Base-by-base conservation (phyloP, 2,797 vertebrate species). In the Onychomys arenicola region DNA sequence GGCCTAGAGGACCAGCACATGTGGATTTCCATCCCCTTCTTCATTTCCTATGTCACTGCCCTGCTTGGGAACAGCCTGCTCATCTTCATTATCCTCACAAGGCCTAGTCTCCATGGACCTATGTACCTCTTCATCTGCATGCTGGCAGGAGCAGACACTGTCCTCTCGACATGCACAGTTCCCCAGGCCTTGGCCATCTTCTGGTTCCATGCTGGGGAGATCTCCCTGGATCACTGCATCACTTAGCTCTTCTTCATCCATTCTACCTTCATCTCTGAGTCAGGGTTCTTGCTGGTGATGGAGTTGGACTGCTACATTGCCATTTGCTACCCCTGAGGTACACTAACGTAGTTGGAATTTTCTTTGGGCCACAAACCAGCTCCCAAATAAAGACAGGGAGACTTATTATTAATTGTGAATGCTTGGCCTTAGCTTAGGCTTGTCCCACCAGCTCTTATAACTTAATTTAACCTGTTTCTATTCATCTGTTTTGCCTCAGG, bases 21-120 rank as follows among this genome's bases (percentile, higher is more conserved):
- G 12, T 87, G 94, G 93, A 95, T 97, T 63, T 96, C 97, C 52
- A 94, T 96, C 14, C 97, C 97, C n/a, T 98, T 98, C 96, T 93
- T 91, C 69, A 87, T 89, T 73, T 91, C 96, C 71, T 97, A 95
- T 25, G 0, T 91, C 1, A 5, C 55, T 0, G 63, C 85, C 0
- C 52, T 98, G 16, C 63, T 98, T 5, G 95, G 96, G 40, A 98
- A 98, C 49, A 5, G 71, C 34, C 25, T 96, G 80, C 89, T 98
- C 40, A 71, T 98, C 14, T 69, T 96, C 13, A 57, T 97, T 23
- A 90, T 97, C 5, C 17, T 55, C 78, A 88, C 0, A 0, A 96
- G 95, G 40, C 4, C 0, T 1, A 95, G 93, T 92, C 89, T 98
- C 40, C 98, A 93, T 1, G 7, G 94, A 52, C 96, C 96, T 0